Conservation (phyloP, 2,888 invertebrate genomes). For the Capitulum mitella region DNA sequence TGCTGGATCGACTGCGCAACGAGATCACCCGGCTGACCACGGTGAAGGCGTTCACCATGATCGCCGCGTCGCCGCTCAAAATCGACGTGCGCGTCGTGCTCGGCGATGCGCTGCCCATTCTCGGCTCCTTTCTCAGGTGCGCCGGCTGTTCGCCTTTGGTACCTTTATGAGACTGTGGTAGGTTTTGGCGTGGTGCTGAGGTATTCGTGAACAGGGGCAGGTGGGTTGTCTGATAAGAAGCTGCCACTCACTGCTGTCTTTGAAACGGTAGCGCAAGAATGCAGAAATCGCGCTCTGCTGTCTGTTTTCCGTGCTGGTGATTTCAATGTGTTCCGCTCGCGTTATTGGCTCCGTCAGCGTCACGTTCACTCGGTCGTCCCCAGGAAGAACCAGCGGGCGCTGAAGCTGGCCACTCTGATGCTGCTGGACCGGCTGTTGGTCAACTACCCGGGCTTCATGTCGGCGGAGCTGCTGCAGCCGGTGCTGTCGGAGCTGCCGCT, state of each 20-base stretch:
- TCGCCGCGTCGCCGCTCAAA: slow-evolving; percentile 79
- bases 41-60: slow-evolving; percentile 89
- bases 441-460: slow-evolving; percentile 67
- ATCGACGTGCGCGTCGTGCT: slow-evolving; percentile 75
- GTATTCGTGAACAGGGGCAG: too few species aligned
- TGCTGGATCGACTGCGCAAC: slow-evolving; percentile 87
- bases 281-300: too few species aligned
- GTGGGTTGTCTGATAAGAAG: too few species aligned
- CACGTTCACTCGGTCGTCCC: too few species aligned
- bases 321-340: too few species aligned
- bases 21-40: slow-evolving; percentile 95
- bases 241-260: too few species aligned
- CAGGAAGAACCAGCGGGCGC: slow-evolving; percentile 89
- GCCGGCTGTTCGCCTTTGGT: too few species aligned
- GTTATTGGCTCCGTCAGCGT: too few species aligned
- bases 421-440: slow-evolving; percentile 83
- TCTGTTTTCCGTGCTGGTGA: too few species aligned
- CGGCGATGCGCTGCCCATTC: slow-evolving; percentile 78
- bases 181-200: too few species aligned
- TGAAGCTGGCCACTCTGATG: slow-evolving; percentile 83
- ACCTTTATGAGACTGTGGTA: too few species aligned
- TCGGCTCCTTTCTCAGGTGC: slow-evolving; percentile 78
- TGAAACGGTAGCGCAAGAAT: too few species aligned
- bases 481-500: slow-evolving; percentile 84
- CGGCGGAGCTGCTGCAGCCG: slow-evolving; percentile 62